These are phyloP conservation scores for Gonocerus acuteangulatus DNA, from an alignment of 2,888 invertebrate species.

Conservation along the genomic window DNA sequence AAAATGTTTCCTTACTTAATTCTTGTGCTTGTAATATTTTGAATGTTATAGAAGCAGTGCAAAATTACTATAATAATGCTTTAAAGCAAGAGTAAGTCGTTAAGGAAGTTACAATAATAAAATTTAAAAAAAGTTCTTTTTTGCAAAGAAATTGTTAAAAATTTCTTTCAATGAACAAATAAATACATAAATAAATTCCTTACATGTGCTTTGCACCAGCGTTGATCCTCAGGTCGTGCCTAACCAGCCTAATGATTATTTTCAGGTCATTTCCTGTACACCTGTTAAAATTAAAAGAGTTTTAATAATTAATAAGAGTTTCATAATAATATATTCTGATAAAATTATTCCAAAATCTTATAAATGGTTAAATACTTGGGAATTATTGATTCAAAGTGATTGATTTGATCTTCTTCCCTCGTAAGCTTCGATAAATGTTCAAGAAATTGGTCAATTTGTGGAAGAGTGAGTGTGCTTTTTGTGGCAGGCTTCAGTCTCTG, in stretches of 20 bases:
- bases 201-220: slow-evolving; percentile 84
- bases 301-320: background rate
- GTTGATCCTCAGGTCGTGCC: slow-evolving; percentile 86
- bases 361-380: slow-evolving; percentile 45
- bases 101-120: too few relatives aligned
- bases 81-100: too few relatives aligned
- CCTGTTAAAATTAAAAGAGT: slow-evolving; percentile 45
- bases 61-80: too few relatives aligned
- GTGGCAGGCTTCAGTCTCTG: slow-evolving; percentile 51
- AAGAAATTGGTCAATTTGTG: slow-evolving; percentile 70
- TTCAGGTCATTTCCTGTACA: slow-evolving; percentile 78
- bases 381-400: slow-evolving; percentile 64
- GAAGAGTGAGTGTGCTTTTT: slow-evolving; percentile 63
- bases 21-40: too few relatives aligned
- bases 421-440: slow-evolving; percentile 65
- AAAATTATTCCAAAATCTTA: background rate
- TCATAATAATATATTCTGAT: background rate
- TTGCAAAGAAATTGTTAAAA: too few relatives aligned
- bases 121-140: too few relatives aligned
- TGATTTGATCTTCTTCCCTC: slow-evolving; percentile 78
- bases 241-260: slow-evolving; percentile 77
- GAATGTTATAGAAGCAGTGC: too few relatives aligned
- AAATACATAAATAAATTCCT: slow-evolving; percentile 39
- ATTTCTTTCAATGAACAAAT: too few relatives aligned
- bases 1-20: too few relatives aligned